Evolutionary conservation across 2,113 vertebrate genomes (phyloP), one percentile per base, ranked within the genome.

Genomic region (Oryzias javanicus): DNA sequence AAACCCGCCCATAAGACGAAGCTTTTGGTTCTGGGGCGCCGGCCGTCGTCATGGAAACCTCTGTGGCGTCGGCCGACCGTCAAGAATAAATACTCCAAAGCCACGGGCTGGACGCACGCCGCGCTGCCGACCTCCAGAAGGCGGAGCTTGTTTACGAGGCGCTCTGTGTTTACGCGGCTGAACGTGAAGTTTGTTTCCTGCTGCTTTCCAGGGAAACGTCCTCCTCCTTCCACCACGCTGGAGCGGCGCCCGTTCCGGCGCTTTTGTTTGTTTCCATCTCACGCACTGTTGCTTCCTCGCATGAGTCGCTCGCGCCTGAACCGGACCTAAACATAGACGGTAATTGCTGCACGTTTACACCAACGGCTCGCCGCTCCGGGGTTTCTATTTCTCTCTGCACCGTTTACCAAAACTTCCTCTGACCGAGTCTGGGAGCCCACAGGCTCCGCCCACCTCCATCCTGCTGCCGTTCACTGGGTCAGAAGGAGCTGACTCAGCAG

Each of bases 261-360:
- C 44, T 58, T 64, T 63, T 70, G 76, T 86, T 74, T 70, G 56
- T 81, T 52, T 74, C 59, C 40, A 67, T 71, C 60, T 72, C 18
- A 27, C 60, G 57, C 15, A 4, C 47, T 55, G 5, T 25, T 24
- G 29, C 17, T 63, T 29, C 47, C 29, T 61, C 55, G n/a, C 45
- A 56, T 74, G 70, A 52, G 64, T 69, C 56, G 52, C 46, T 46
- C 48, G 49, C 70, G 59, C 70, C 49, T 12, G 53, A 67, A 57
- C 44, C 45, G 15, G 54, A 51, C 27, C 59, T 78, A 78, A 62
- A 71, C 66, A 72, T 64, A 76, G 75, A 76, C 61, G 41, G 74
- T 80, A 57, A 84, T 83, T 76, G 65, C 51, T 59, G 60, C 49
- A 62, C 56, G 20, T 27, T 57, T 42, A 56, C 1, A 22, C 60